phyloP scores from a whole-genome alignment of 1,140 invertebrate genomes.

The Drosophila setifemur region DNA sequence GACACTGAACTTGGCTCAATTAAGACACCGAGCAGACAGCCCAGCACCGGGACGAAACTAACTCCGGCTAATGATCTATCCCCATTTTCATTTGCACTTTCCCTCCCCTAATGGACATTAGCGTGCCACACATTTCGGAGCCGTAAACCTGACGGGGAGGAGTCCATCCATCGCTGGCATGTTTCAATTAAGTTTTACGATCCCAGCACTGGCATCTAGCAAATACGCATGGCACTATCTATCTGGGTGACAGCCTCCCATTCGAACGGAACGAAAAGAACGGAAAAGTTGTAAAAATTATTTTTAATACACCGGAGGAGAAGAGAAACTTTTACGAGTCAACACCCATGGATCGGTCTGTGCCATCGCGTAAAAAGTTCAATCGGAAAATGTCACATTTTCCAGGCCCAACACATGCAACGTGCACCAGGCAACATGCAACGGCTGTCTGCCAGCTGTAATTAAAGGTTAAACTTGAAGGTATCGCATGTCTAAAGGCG shows the following conservation, averaged over 20 bases:
- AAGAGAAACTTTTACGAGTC: conserved; percentile 56
- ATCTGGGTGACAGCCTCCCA: conserved; percentile 2
- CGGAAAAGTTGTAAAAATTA: conserved; percentile 64
- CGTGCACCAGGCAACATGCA: conserved; percentile 51
- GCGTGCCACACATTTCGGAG: conserved; percentile 44
- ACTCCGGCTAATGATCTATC: conserved; percentile 32
- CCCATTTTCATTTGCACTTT: conserved; percentile 40
- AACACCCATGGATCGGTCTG: conserved; percentile 21
- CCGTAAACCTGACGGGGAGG: conserved; percentile 41
- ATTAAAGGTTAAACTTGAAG: conserved; percentile 64
- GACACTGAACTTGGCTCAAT: conserved; percentile 58
- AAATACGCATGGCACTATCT: conserved; percentile 38
- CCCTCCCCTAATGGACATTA: conserved; percentile 55
- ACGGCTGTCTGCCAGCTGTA: conserved; percentile 19
- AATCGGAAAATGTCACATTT: conserved; percentile 46
- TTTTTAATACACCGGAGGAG: conserved; percentile 47
- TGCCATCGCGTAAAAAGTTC: conserved; percentile 58
- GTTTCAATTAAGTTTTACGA: conserved; percentile 72
- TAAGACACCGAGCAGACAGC: conserved; percentile 37
- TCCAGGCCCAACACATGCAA: not conserved
- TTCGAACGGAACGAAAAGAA: not conserved
- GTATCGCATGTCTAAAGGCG: conserved; percentile 51
- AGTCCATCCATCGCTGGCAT: conserved; percentile 28
- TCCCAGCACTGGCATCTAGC: conserved; percentile 19
- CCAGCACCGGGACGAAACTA: conserved; percentile 7